phyloP scores from a whole-genome alignment of 2,797 vertebrate genomes.

The Steatocranus sp. region DNA sequence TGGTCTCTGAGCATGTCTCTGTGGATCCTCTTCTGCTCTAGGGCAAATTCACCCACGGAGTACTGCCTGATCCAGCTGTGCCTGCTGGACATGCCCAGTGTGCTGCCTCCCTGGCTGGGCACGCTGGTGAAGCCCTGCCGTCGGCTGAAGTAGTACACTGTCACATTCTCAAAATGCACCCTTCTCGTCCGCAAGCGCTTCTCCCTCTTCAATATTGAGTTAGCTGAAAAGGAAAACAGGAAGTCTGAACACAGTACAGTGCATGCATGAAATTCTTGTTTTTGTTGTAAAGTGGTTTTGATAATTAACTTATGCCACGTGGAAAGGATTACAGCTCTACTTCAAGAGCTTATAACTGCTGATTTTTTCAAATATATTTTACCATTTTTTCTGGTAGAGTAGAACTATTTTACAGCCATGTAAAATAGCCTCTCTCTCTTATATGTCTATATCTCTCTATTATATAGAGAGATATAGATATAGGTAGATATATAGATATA shows the following conservation, averaged over 20 bases:
- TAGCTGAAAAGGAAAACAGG: slow-evolving; percentile 74
- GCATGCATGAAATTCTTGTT: not conserved
- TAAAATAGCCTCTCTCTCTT: not conserved
- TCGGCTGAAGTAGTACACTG: slow-evolving; percentile 96
- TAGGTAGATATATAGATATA: not conserved
- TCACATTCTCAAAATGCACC: slow-evolving; percentile 97
- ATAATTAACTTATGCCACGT: not conserved
- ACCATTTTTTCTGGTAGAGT: not conserved
- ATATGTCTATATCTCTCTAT: not conserved
- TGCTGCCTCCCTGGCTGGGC: slow-evolving; percentile 98
- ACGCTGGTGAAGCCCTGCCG: slow-evolving; percentile 98
- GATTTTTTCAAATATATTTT: not conserved
- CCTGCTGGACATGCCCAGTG: slow-evolving; percentile 94
- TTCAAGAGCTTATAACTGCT: not conserved
- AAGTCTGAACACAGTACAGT: not conserved
- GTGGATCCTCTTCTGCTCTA: slow-evolving; percentile 94
- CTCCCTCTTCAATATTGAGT: slow-evolving; percentile 94
- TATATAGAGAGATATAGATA: not conserved
- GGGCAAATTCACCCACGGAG: slow-evolving; percentile 92
- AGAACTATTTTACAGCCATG: not conserved
- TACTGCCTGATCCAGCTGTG: slow-evolving; percentile 95
- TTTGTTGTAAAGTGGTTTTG: not conserved
- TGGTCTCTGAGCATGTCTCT: slow-evolving; percentile 95
- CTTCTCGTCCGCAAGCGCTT: slow-evolving; percentile 92
- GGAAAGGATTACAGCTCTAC: not conserved